phyloP scores from a whole-genome alignment of 2,113 vertebrate species.

The Himantopus leucocephalus region DNA sequence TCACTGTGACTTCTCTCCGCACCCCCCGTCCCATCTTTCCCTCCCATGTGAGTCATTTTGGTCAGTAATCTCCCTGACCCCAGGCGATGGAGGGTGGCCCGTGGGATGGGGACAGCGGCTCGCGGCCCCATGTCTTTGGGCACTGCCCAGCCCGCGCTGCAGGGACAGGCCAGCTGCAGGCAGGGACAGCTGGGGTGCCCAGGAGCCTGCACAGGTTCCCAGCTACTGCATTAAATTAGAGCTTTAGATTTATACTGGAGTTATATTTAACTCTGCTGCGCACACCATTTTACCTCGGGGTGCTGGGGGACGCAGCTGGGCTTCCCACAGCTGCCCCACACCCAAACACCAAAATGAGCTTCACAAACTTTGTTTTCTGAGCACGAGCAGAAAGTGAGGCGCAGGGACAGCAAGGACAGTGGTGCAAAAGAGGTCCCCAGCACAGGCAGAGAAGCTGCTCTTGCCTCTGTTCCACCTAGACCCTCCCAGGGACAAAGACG shows the following conservation, averaged over 20 bases:
- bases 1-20: not conserved
- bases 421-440: not conserved
- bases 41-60: not conserved
- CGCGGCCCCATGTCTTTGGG: fast-evolving
- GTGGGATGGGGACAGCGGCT: not conserved
- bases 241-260: not conserved
- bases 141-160: not conserved
- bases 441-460: not conserved
- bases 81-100: not conserved
- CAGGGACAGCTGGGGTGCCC: not conserved
- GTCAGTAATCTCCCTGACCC: not conserved
- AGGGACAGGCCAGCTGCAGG: not conserved
- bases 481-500: not conserved
- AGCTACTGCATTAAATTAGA: not conserved
- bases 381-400: not conserved
- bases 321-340: not conserved
- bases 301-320: not conserved
- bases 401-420: too few species aligned
- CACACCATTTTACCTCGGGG: not conserved
- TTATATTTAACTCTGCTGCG: not conserved
- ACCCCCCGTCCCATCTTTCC: not conserved
- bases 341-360: not conserved
- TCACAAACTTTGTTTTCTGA: not conserved
- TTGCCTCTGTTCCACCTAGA: not conserved
- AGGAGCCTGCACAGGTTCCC: not conserved